Conservation (phyloP, 2,888 invertebrate species). For the Hedya salicella region DNA sequence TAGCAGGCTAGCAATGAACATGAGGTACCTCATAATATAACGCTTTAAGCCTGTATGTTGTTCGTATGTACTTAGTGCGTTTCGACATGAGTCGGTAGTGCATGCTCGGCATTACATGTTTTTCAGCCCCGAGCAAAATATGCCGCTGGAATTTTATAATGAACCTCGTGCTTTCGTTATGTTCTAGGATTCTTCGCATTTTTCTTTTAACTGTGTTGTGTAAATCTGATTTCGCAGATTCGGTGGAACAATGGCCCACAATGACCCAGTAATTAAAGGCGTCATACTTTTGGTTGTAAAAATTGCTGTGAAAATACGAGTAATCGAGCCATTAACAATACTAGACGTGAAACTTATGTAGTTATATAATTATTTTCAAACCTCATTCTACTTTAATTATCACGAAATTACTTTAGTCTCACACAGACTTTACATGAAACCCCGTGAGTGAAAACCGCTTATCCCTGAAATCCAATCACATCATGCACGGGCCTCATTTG, state of each 20-base stretch:
- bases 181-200: slow-evolving; percentile 35
- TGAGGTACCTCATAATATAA: background rate
- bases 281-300: background rate
- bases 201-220: slow-evolving; percentile 24
- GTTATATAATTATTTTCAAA: no score
- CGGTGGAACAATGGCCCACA: background rate
- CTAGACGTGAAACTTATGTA: no score
- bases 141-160: slow-evolving; percentile 41
- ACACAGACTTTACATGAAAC: background rate
- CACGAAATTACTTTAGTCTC: background rate
- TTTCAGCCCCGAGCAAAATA: slow-evolving; percentile 26
- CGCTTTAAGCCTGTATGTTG: background rate
- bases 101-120: slow-evolving; percentile 18
- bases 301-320: no score
- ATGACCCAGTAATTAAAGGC: background rate
- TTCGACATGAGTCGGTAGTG: background rate
- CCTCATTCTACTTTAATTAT: background rate
- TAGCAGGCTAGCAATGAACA: slow-evolving; percentile 3
- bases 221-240: slow-evolving; percentile 20
- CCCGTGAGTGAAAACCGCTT: slow-evolving; percentile 19
- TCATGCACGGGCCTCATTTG: slow-evolving; percentile 38
- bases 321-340: no score
- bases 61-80: slow-evolving; percentile 5
- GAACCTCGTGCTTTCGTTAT: slow-evolving; percentile 34
- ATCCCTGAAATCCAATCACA: slow-evolving; percentile 36